Conservation (phyloP, 2,113 vertebrate genomes). For the Trematomus loennbergii region DNA sequence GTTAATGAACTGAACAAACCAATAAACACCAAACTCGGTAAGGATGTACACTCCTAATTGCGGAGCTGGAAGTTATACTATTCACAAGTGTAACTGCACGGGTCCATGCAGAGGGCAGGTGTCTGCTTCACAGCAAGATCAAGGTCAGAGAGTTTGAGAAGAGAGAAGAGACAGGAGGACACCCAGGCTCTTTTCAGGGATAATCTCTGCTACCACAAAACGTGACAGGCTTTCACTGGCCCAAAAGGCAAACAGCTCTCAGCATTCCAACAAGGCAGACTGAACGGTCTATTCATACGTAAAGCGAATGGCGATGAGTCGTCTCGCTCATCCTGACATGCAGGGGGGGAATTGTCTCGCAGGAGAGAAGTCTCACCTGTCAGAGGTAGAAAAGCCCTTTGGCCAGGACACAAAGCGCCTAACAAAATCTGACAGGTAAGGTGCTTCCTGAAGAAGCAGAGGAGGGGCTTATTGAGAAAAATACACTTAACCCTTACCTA, state of each 20-base stretch:
- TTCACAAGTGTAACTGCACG: constrained; percentile 30
- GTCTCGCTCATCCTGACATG: constrained; percentile 54
- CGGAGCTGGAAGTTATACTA: neutral
- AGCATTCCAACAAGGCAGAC: constrained; percentile 75
- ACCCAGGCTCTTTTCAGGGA: constrained; percentile 62
- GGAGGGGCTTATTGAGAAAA: constrained; percentile 15
- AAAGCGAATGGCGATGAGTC: constrained; percentile 49
- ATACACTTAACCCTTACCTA: constrained; percentile 1
- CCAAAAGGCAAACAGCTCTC: constrained; percentile 78
- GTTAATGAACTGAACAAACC: constrained; percentile 14
- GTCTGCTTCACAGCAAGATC: constrained; percentile 51
- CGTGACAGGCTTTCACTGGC: constrained; percentile 72
- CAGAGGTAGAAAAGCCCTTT: constrained; percentile 70
- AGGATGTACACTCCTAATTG: constrained; percentile 13
- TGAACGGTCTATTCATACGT: constrained; percentile 60
- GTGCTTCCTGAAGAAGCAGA: constrained; percentile 49
- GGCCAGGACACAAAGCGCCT: constrained; percentile 55
- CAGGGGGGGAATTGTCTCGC: constrained; percentile 28
- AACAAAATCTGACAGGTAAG: constrained; percentile 51
- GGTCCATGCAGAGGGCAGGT: constrained; percentile 55
- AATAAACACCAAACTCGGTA: neutral
- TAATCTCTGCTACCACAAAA: constrained; percentile 64
- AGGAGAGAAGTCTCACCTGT: constrained; percentile 72
- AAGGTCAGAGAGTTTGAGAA: constrained; percentile 72
- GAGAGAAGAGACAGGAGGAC: constrained; percentile 50